Base-by-base conservation (phyloP, 2,797 vertebrate species). In the Siniperca scherzeri region DNA sequence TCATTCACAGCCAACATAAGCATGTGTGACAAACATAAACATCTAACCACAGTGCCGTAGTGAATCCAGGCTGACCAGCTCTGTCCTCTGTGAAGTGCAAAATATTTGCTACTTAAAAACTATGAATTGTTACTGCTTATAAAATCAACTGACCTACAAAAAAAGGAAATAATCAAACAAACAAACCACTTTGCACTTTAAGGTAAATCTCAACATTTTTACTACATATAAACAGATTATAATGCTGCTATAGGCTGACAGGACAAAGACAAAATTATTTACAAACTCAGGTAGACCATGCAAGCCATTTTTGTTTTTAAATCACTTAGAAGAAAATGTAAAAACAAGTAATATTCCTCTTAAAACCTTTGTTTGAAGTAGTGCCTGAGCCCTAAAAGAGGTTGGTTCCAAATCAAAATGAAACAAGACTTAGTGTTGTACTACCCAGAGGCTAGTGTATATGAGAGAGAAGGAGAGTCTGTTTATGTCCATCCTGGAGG, bases 401-500 rank as follows among this genome's bases (percentile, higher is more conserved):
- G 62, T 59, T 53, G 33, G 66, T 66, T 59, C 60, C 17, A 77
- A 74, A 52, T 78, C 68, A 57, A 83, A 85, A 74, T 67, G 62
- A 89, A 89, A 87, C 66, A 33, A 53, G 61, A 64, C 66, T 78
- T 75, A 42, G 56, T 56, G 25, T 66, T 80, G 33, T 80, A 25
- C 42, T 78, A 22, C 59, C 83, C 74, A 64, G 67, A 87, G 88
- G 85, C 82, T 22, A 71, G 61, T 81, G 76, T 75, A 68, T 77
- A 74, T 81, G 78, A 85, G 64, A 79, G 69, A 55, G 53, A 44
- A 53, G 38, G 77, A 74, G 76, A 59, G 64, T 38, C 86, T 91
- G 85, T 90, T 89, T 82, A 67, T 90, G 78, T 87, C 83, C 53
- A 11, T 89, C 81, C 81, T 75, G 75, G 82, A 84, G 79, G 85